A percentile compares a stretch with the other conserved stretches of the same genome.
phyloP scores from a whole-genome alignment of 2,797 vertebrate species.

The Cetoscarus ocellatus region DNA sequence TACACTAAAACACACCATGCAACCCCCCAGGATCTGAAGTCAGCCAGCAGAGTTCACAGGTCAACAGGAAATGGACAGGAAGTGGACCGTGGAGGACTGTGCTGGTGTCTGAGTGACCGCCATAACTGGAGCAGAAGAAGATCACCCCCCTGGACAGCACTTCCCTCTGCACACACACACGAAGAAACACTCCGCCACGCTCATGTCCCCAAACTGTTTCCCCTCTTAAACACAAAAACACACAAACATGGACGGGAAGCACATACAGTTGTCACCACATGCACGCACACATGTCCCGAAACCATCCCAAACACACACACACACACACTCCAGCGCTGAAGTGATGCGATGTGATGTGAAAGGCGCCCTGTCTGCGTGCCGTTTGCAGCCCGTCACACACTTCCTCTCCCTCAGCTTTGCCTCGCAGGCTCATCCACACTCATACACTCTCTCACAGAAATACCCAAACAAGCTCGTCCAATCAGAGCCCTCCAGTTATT shows the following conservation, averaged over 20 bases:
- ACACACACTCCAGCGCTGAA: slow-evolving; percentile 18
- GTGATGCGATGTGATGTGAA: slow-evolving; percentile 72
- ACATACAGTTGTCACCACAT: slow-evolving; percentile 10
- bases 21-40: slow-evolving; percentile 55
- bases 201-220: slow-evolving; percentile 42
- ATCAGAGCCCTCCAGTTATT: slow-evolving; percentile 22
- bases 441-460: slow-evolving; percentile 1
- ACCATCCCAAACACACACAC: slow-evolving; percentile 20
- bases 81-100: slow-evolving; percentile 67
- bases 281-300: slow-evolving; percentile 18
- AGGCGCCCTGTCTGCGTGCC: slow-evolving; percentile 37
- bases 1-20: slow-evolving; percentile 14
- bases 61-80: slow-evolving; percentile 74
- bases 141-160: slow-evolving; percentile 75
- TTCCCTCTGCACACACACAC: slow-evolving; percentile 21
- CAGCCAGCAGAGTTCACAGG: slow-evolving; percentile 64
- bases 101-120: slow-evolving; percentile 68
- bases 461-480: slow-evolving; percentile 12
- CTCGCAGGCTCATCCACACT: slow-evolving; percentile 29
- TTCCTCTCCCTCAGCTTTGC: slow-evolving; percentile 42
- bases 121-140: slow-evolving; percentile 86
- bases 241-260: slow-evolving; percentile 20
- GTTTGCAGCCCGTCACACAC: slow-evolving; percentile 41
- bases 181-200: slow-evolving; percentile 12
- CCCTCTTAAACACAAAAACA: slow-evolving; percentile 35